These are phyloP conservation scores for Bubo scandiacus DNA, from an alignment of 2,113 vertebrate genomes.

Conservation along the genomic window DNA sequence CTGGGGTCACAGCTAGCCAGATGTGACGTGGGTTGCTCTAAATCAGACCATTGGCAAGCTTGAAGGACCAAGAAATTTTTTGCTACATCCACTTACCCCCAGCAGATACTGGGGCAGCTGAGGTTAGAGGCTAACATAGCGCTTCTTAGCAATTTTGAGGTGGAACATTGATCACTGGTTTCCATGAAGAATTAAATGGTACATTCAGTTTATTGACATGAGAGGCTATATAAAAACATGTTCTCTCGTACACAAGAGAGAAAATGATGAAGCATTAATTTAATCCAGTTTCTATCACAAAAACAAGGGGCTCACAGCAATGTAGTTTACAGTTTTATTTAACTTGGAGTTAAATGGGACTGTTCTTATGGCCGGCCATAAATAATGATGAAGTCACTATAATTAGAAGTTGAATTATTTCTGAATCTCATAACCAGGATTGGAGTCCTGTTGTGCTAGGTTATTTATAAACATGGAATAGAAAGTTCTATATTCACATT, in stretches of 20 bases:
- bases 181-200: neutral
- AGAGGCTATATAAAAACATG: neutral
- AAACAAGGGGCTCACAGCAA: neutral
- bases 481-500: neutral
- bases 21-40: constrained; percentile 23
- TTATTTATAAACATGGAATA: neutral
- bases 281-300: neutral
- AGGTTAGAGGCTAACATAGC: constrained; percentile 36
- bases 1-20: constrained; percentile 41
- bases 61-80: neutral
- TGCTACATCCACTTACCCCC: constrained; percentile 60
- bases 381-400: neutral
- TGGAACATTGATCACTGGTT: constrained; percentile 3
- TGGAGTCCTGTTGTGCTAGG: neutral
- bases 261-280: neutral
- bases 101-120: constrained; percentile 33
- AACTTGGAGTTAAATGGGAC: neutral
- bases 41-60: constrained; percentile 20
- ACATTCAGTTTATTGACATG: neutral
- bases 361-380: neutral
- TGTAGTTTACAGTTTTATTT: neutral
- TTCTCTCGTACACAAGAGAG: neutral
- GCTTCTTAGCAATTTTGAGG: neutral
- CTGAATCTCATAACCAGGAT: neutral
- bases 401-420: constrained; percentile 4